Evolutionary conservation across 1,140 invertebrate species (phyloP), one percentile per base, ranked within the genome.

Genomic region (Caenorhabditis brenneri): DNA sequence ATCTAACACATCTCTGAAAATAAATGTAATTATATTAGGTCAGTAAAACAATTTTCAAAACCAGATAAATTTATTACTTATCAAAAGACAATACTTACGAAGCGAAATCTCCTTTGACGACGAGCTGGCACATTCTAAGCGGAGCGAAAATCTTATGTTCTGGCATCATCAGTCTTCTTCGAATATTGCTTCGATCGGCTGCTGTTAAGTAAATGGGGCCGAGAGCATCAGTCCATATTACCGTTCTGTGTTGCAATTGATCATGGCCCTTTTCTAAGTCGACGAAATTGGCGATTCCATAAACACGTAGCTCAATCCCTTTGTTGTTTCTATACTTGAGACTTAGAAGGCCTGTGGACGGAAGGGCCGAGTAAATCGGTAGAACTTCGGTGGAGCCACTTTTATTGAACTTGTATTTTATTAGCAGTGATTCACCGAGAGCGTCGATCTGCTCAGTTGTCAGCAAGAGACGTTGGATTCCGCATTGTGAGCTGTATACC

Each of bases 271-370:
- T 42, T n/a, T 19, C 19, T 12, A 74, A 74, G 24, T 74, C 65
- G 9, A 74, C 24, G 10, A 39, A 74, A 74, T 74, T 74, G 6
- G 24, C 33, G 10, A 74, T 42, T 24, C 65, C 65, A 12, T 42
- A 74, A 27, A 46, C 10, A 10, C 65, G 19, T 19, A 74, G 29
- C 65, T 74, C 65, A 15, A 74, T 46, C 7, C 65, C 36, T 24
- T 74, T 74, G n/a, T 74, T 74, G 12, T 33, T 33, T 24, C 65
- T 33, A 74, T 74, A 74, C 24, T 74, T 74, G 4, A 31, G 33
- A 42, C 65, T 74, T 19, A 74, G 9, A 12, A 74, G n/a, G 10
- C 65, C 65, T 12, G 65, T 42, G 1, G 33, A 42, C 3, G 65
- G 65, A 24, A 74, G 65, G 7, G 65, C 22, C n/a, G 65, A 74